Base-by-base conservation (phyloP, 2,797 vertebrate genomes). In the Coregonus sp. region DNA sequence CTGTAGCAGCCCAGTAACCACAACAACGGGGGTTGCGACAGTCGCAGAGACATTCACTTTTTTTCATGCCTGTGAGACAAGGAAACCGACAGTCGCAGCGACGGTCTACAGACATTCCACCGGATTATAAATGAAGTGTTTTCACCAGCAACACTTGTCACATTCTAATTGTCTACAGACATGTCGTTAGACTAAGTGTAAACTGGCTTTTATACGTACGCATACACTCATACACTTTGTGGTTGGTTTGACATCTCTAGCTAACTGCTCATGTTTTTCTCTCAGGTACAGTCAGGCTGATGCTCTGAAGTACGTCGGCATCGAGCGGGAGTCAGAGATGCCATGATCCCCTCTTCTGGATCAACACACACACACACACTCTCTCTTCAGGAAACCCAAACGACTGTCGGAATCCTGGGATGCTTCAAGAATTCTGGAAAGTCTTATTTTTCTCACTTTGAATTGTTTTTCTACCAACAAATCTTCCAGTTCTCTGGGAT, bases 221-320 rank as follows among this genome's bases (percentile, higher is more conserved):
- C 9, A 2, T 47, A 12, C 40, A 47, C 40, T 47, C 40, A 47
- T 9, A 47, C 40, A 11, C 9, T 47, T 47, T 47, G 40, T 47
- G 9, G 40, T 47, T 47, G 9, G 40, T 47, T 47, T 47, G 40
- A 47, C 2, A 47, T 47, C 33, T 47, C 15, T 70, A 18, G 7
- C 31, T 73, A 31, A 73, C 54, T 59, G 2, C 5, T 73, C 31
- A 15, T 59, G 0, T 66, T 63, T 29, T 1, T 75, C 5, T 9
- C 92, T 51, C 89, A 99, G 98, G 94, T 99, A 99, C 84, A 99
- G 98, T 88, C 98, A 99, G 94, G 98, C 98, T 0, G 98, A 99
- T 67, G 98, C 98, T 84, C 96, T 99, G 80, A 99, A 99, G 88
- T 99, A 99, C 25, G 98, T 99, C 66, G 98, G 98, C 84, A 99